Conservation (phyloP, 1,140 invertebrate species). For the Trinorchestia longiramus region DNA sequence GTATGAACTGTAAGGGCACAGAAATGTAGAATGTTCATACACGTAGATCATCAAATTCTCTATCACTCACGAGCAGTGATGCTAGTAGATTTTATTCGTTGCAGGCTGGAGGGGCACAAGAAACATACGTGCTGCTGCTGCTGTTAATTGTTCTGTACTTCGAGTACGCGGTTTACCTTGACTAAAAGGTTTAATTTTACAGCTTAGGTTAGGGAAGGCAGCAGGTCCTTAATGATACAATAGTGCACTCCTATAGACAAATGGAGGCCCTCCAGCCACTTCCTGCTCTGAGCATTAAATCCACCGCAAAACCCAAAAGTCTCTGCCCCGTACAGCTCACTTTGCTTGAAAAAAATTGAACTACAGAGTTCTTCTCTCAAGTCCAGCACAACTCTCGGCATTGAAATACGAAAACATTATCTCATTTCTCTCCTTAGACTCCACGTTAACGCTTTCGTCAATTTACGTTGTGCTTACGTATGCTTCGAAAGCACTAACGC, state of each 20-base stretch:
- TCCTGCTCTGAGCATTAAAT: neutral
- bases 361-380: neutral
- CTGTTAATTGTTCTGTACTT: neutral
- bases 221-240: conserved; percentile 49
- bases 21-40: no score
- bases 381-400: neutral
- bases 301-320: neutral
- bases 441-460: neutral
- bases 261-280: conserved; percentile 24
- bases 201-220: neutral
- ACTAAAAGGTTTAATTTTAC: conserved; percentile 51
- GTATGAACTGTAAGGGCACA: no score
- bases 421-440: neutral
- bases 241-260: conserved; percentile 24
- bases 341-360: neutral
- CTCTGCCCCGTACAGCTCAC: neutral
- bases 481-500: neutral
- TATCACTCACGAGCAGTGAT: neutral
- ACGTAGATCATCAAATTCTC: no score
- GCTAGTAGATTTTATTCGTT: neutral
- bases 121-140: neutral
- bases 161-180: conserved; percentile 30
- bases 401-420: neutral
- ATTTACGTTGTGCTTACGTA: neutral
- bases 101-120: neutral